phyloP scores from a whole-genome alignment of 2,797 vertebrate species.

The Amblyraja radiata region DNA sequence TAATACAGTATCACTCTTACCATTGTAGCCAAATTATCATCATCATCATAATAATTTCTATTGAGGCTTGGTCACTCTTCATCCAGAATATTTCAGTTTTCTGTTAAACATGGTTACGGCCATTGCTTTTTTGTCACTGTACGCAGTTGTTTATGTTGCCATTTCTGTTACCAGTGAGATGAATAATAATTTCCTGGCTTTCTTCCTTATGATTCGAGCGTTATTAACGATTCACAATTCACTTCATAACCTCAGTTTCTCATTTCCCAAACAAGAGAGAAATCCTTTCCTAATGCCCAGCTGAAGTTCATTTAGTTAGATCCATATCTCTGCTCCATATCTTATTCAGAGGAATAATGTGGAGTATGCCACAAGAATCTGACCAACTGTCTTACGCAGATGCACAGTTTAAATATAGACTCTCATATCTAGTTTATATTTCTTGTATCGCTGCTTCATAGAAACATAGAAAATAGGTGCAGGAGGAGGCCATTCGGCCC shows the following conservation, averaged over 20 bases:
- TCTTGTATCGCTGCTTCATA: background rate
- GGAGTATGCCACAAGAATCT: background rate
- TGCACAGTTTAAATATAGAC: background rate
- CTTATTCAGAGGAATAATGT: background rate
- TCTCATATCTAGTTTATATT: background rate
- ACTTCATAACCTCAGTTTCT: background rate
- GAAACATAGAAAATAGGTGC: too few species aligned
- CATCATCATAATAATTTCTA: background rate
- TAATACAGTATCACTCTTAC: too few species aligned
- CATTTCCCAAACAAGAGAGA: background rate
- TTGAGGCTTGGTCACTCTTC: background rate
- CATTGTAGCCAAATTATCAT: background rate
- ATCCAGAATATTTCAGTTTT: background rate
- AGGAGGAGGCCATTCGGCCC: too few species aligned
- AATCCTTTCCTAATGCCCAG: background rate
- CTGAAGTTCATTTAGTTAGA: background rate
- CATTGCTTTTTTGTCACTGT: background rate
- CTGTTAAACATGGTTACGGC: background rate
- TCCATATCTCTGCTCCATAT: background rate
- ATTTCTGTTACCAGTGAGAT: background rate
- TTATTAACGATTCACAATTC: background rate
- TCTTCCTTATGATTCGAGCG: too few species aligned
- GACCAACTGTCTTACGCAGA: background rate
- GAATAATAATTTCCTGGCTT: background rate
- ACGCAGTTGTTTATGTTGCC: background rate